phyloP scores from a whole-genome alignment of 2,797 vertebrate genomes.

The Zalophus californianus region DNA sequence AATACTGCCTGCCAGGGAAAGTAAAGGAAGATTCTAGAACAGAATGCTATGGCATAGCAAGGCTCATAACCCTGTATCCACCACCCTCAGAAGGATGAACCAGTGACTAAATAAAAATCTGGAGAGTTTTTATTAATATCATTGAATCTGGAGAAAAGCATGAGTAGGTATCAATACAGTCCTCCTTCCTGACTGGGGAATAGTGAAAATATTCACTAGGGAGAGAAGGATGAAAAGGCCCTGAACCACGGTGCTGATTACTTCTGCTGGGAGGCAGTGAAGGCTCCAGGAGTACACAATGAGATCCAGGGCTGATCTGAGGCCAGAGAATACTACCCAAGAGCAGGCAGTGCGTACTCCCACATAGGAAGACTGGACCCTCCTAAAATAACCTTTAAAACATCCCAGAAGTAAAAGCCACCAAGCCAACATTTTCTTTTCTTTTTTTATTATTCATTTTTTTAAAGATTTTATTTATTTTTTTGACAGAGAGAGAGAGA shows the following conservation, averaged over 20 bases:
- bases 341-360: neutral
- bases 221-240: neutral
- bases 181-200: neutral
- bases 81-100: neutral
- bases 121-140: neutral
- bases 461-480: no score
- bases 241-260: accelerated
- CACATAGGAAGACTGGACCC: neutral
- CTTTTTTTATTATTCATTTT: no score
- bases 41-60: neutral
- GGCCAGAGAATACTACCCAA: neutral
- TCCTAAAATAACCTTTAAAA: neutral
- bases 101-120: neutral
- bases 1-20: neutral
- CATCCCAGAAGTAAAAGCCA: neutral
- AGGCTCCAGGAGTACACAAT: no score
- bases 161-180: neutral
- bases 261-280: neutral
- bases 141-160: neutral
- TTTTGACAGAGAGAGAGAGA: no score
- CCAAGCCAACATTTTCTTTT: neutral
- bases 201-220: accelerated
- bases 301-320: neutral
- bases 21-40: neutral
- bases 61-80: neutral